phyloP scores from a whole-genome alignment of 1,140 invertebrate genomes.

The Alviniconcha marisindica region DNA sequence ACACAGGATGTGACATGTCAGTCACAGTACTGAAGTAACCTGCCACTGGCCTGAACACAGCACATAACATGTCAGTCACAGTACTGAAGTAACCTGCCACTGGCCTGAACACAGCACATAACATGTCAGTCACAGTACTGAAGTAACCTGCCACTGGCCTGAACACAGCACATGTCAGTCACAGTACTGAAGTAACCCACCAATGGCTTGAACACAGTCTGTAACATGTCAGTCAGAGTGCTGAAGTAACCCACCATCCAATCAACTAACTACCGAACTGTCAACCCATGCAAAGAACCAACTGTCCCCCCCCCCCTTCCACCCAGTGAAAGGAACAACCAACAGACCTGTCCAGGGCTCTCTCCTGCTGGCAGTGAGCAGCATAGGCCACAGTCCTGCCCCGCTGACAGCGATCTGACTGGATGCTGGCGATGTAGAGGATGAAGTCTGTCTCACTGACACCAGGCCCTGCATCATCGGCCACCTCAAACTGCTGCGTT shows the following conservation, averaged over 20 bases:
- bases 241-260: too few relatives aligned
- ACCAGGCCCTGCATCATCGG: conserved; percentile 80
- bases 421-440: conserved; percentile 96
- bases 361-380: conserved; percentile 98
- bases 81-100: too few relatives aligned
- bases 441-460: conserved; percentile 95
- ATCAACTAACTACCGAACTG: neutral
- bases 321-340: neutral
- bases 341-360: conserved; percentile 88
- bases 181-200: too few relatives aligned
- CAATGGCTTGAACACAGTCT: neutral
- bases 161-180: too few relatives aligned
- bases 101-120: too few relatives aligned
- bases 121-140: too few relatives aligned
- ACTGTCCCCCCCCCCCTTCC: neutral
- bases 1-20: too few relatives aligned
- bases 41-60: too few relatives aligned
- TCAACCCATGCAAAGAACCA: neutral
- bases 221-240: too few relatives aligned
- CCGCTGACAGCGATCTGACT: conserved; percentile 93
- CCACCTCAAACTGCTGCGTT: conserved; percentile 27
- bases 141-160: too few relatives aligned
- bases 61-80: too few relatives aligned
- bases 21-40: too few relatives aligned
- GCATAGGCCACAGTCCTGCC: conserved; percentile 94